Conservation (phyloP, 2,797 vertebrate species). For the Hypotaenidia philippensis region DNA sequence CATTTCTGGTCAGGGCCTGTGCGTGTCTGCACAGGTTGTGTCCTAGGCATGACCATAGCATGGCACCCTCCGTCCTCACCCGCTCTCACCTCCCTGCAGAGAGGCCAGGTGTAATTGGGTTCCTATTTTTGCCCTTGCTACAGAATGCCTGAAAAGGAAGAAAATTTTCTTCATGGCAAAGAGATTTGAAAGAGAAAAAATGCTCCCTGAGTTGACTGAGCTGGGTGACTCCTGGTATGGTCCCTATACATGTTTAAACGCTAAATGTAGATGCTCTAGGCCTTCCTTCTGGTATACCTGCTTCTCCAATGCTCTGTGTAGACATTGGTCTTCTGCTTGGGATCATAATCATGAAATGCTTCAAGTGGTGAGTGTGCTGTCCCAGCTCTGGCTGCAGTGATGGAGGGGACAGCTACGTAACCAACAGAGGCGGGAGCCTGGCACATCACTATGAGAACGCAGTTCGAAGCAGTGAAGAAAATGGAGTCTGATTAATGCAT, state of each 20-base stretch:
- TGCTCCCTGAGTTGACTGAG: not conserved
- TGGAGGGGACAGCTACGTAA: fast-evolving
- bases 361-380: not conserved
- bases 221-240: not conserved
- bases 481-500: conserved; percentile 3
- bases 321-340: not conserved
- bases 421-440: not conserved
- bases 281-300: not conserved
- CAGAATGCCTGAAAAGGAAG: conserved; percentile 38
- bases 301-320: not conserved
- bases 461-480: not conserved
- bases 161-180: not conserved
- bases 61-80: not conserved
- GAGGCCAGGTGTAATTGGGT: not conserved
- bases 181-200: conserved; percentile 6
- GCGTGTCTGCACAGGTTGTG: not conserved
- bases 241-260: not conserved
- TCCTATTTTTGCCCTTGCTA: conserved; percentile 44
- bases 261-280: not conserved
- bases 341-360: not conserved
- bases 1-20: not conserved
- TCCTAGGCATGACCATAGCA: not conserved
- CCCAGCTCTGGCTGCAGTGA: not conserved
- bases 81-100: conserved; percentile 10
- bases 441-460: not conserved